Evolutionary conservation across 2,888 invertebrate species (phyloP), one percentile per base, ranked within the genome.

Genomic region (Thecophora atra): DNA sequence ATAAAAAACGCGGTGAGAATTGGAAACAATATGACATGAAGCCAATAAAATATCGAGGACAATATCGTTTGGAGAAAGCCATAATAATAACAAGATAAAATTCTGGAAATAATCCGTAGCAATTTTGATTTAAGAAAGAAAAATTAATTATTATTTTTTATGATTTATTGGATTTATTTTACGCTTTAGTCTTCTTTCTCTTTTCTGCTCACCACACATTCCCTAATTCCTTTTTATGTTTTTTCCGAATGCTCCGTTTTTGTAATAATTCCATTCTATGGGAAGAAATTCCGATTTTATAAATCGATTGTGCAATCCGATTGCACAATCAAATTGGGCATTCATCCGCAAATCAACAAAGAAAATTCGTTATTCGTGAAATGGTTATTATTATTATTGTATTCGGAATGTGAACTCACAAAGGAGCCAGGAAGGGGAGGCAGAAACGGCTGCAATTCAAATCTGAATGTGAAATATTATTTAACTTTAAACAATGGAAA

Each of bases 361-460:
- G 60, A 62, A 70, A 60, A 54, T 72, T 70, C 56, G 47, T 37
- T 37, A 37, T 11, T 37, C 37, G 37, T 37, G 37, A 37, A 8
- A n/a, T n/a, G n/a, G n/a, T n/a, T n/a, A n/a, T 37, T 37, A 11
- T 37, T 37, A 11, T 37, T 37, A 37, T 37, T 37, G 1, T 37
- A 2, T 37, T 37, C 37, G 80, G 81, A 78, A 77, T 79, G 76
- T 77, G 77, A 37, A 37, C 7, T 8, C 37, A 37, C 7, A 37
- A 11, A 37, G 37, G 11, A 37, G 11, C 11, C 1, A 8, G 11
- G 37, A 37, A 11, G 11, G 37, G 11, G 8, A 30, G 37, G 11
- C 11, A 37, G 37, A 37, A 37, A 37, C 37, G 11, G 37, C 37
- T 37, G 37, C 11, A 37, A 37, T 37, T 37, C 11, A 37, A 37